Percentiles rank a stretch among this genome's conserved stretches.
Evolutionary conservation across 2,113 vertebrate species (phyloP).

Genomic region (Equus quagga): DNA sequence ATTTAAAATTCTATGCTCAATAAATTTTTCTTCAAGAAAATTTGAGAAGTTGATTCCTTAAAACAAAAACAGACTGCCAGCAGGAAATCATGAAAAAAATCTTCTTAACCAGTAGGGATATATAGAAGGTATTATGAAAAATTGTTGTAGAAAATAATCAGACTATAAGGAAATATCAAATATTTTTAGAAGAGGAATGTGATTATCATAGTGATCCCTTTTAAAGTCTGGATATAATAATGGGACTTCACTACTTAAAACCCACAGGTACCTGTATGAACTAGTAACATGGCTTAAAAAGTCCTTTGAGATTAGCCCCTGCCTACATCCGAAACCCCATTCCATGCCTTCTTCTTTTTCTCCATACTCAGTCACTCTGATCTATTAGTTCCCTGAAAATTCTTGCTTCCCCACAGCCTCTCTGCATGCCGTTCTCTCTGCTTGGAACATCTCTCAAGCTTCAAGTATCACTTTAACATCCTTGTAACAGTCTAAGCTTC

Average conservation of each 20-base stretch:
- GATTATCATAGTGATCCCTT: neutral
- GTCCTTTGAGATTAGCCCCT: neutral
- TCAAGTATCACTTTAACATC: neutral
- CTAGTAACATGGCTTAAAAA: neutral
- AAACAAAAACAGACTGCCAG: neutral
- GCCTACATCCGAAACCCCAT: neutral
- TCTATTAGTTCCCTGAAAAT: neutral
- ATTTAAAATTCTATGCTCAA: neutral
- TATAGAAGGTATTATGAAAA: neutral
- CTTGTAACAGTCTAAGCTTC: neutral
- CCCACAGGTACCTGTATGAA: neutral
- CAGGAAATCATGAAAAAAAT: conserved; percentile 27
- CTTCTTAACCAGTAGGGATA: neutral
- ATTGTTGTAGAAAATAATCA: neutral
- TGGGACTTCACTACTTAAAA: neutral
- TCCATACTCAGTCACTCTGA: neutral
- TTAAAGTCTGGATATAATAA: neutral
- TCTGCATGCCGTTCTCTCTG: neutral
- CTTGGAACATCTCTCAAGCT: neutral
- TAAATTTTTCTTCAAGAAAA: neutral
- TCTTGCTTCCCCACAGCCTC: neutral
- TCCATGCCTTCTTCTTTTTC: neutral
- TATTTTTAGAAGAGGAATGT: neutral
- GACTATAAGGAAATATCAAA: neutral
- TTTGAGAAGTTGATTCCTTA: neutral